phyloP scores from a whole-genome alignment of 2,888 invertebrate genomes.

The Drosophila formosana region DNA sequence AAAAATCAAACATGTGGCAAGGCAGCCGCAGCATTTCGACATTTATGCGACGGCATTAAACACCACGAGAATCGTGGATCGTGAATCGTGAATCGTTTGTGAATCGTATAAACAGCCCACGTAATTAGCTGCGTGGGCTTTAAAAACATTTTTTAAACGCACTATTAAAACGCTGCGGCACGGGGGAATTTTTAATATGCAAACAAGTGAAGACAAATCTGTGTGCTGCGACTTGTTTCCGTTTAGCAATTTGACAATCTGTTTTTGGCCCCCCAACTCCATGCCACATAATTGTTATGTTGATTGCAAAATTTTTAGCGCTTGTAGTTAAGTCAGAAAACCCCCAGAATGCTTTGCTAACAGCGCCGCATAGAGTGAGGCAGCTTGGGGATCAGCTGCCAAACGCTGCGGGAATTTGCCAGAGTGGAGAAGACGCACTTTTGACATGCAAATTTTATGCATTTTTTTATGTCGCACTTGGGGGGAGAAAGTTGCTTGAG shows the following conservation, averaged over 20 bases:
- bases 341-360: slow-evolving; percentile 49
- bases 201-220: slow-evolving; percentile 53
- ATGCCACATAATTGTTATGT: slow-evolving; percentile 72
- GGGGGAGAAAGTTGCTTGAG: slow-evolving; percentile 34
- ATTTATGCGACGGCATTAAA: slow-evolving; percentile 67
- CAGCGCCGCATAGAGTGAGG: slow-evolving; percentile 28
- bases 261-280: slow-evolving; percentile 5
- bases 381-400: slow-evolving; percentile 25
- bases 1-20: slow-evolving; percentile 65
- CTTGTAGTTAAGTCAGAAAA: slow-evolving; percentile 51
- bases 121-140: slow-evolving; percentile 68
- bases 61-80: slow-evolving; percentile 42
- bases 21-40: slow-evolving; percentile 62
- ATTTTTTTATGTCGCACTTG: slow-evolving; percentile 47
- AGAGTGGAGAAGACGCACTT: slow-evolving; percentile 61
- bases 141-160: slow-evolving; percentile 60
- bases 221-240: slow-evolving; percentile 45
- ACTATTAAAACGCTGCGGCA: slow-evolving; percentile 58
- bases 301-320: slow-evolving; percentile 71
- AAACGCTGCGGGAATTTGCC: slow-evolving; percentile 26
- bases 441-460: slow-evolving; percentile 79
- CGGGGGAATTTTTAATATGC: slow-evolving; percentile 35
- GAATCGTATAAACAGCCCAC: slow-evolving; percentile 60
- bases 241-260: slow-evolving; percentile 56
- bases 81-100: slow-evolving; percentile 10